Conservation (phyloP, 2,113 vertebrate genomes). For the Pedionomus torquatus region DNA sequence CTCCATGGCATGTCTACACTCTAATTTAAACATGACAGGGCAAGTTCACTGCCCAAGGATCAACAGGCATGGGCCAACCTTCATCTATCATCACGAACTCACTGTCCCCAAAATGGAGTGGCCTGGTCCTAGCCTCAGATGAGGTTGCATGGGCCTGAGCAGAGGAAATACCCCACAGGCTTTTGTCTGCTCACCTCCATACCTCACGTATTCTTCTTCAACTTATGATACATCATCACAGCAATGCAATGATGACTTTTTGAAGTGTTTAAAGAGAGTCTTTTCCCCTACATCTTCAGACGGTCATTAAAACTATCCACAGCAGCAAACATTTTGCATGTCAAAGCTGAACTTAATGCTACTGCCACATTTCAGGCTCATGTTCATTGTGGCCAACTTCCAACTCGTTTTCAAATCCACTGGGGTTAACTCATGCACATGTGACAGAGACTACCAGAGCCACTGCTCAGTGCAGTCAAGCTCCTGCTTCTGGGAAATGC, state of each 20-base stretch:
- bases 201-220: background rate
- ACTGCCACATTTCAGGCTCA: background rate
- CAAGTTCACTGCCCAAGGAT: slow-evolving; percentile 9
- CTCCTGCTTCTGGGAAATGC: background rate
- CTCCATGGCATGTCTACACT: background rate
- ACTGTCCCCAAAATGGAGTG: background rate
- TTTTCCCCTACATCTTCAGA: background rate
- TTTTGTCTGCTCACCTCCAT: background rate
- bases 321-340: background rate
- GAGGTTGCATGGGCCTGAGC: background rate
- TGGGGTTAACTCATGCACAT: accelerated
- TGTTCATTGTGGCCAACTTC: background rate
- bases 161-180: background rate
- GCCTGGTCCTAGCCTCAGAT: background rate
- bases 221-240: background rate
- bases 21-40: slow-evolving; percentile 52
- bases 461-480: accelerated
- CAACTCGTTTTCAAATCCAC: background rate
- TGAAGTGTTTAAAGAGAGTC: background rate
- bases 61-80: background rate
- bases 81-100: background rate
- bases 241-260: background rate
- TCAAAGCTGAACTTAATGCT: background rate
- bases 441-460: accelerated
- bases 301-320: background rate